A percentile compares a stretch with the other conserved stretches of the same genome.
phyloP scores from a whole-genome alignment of 1,140 invertebrate genomes.

The Chironomus tepperi region DNA sequence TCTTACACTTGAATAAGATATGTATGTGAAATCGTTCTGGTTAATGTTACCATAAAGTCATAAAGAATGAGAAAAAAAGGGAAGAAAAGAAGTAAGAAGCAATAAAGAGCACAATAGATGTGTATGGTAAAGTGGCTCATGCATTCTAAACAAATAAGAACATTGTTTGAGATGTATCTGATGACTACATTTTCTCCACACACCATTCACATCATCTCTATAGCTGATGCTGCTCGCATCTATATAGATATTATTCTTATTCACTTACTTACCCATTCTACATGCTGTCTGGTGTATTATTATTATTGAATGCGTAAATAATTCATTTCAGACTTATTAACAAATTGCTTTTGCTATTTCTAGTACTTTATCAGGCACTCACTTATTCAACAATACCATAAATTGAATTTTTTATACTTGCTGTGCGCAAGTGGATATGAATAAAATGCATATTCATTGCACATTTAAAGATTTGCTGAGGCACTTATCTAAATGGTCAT shows the following conservation, averaged over 20 bases:
- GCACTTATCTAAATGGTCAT: conserved; percentile 2
- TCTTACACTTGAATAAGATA: conserved; percentile 13
- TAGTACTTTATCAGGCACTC: conserved; percentile 1
- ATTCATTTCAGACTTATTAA: conserved; percentile 21
- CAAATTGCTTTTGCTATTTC: conserved; percentile 10
- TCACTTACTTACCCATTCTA: background rate
- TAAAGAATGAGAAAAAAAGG: background rate
- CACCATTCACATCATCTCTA: background rate
- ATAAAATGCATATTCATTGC: conserved; percentile 16
- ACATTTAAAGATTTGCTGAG: conserved; percentile 19
- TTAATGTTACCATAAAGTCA: background rate
- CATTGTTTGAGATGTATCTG: background rate
- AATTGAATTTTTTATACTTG: background rate
- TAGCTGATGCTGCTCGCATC: no score
- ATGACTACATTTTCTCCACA: conserved; percentile 4
- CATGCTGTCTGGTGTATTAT: background rate
- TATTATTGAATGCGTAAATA: conserved; percentile 16
- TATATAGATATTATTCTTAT: background rate
- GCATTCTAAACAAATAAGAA: background rate
- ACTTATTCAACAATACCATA: background rate
- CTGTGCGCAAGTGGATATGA: background rate
- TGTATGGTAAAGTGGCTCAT: background rate
- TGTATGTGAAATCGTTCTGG: background rate
- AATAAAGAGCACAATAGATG: background rate
- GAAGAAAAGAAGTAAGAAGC: background rate